Conservation (phyloP, 1,140 invertebrate species). For the Ditylenchus dipsaci region DNA sequence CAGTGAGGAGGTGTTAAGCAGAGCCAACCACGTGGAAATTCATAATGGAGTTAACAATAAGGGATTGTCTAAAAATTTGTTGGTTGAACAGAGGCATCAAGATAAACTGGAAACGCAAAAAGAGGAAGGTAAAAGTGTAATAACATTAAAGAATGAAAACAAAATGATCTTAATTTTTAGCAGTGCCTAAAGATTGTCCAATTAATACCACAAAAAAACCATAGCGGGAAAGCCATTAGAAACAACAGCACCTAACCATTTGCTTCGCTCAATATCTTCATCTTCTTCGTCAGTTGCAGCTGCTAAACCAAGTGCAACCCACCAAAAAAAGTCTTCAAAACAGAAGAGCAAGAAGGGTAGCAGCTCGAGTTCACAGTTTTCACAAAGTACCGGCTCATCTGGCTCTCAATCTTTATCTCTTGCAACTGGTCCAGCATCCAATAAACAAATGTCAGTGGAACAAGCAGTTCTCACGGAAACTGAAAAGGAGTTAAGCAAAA, state of each 20-base stretch:
- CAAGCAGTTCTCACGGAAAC: background rate
- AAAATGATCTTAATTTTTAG: no score
- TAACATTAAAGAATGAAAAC: background rate
- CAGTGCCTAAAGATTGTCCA: background rate
- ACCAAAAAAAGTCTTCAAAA: background rate
- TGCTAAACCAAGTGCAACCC: background rate
- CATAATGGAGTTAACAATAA: background rate
- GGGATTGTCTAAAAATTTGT: background rate
- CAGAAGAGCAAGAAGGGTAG: background rate
- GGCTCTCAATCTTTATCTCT: background rate
- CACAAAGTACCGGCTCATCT: background rate
- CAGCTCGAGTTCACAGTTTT: slow-evolving; percentile 1
- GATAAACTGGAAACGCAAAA: background rate
- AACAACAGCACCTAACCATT: no score
- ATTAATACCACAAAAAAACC: background rate
- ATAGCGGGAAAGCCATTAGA: background rate
- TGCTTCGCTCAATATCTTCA: background rate
- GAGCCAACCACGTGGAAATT: background rate
- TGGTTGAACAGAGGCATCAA: no score
- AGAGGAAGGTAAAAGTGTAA: background rate
- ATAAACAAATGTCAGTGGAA: background rate
- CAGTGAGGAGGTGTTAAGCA: background rate
- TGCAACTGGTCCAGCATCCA: background rate
- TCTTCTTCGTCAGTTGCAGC: background rate
- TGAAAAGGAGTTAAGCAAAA: slow-evolving; percentile 3